Conservation (phyloP, 2,113 vertebrate genomes). For the Struthio camelus region DNA sequence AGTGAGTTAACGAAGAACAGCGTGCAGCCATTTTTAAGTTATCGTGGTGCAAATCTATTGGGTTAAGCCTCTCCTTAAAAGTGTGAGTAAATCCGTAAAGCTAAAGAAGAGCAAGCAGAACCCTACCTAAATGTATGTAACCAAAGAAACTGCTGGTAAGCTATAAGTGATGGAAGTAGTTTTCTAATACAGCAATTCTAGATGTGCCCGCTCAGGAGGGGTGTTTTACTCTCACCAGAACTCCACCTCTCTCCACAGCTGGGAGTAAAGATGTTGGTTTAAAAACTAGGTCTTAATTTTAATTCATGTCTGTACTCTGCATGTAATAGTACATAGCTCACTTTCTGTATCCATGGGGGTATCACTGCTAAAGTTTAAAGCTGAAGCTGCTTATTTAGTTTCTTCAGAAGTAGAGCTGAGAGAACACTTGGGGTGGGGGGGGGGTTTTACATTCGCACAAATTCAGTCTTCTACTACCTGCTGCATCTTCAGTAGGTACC, state of each 20-base stretch:
- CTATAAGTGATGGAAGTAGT: background rate
- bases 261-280: background rate
- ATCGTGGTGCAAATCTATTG: background rate
- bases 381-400: background rate
- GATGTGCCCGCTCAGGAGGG: background rate
- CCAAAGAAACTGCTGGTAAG: background rate
- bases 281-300: background rate
- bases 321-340: background rate
- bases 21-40: rapidly evolving
- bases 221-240: background rate
- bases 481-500: background rate
- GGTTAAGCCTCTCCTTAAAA: background rate
- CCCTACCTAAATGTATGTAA: background rate
- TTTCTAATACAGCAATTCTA: background rate
- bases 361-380: background rate
- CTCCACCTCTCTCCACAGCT: rapidly evolving
- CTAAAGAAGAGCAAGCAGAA: background rate
- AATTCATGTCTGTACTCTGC: background rate
- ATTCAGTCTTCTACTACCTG: background rate
- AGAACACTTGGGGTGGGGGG: background rate
- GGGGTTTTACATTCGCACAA: background rate
- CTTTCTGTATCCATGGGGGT: background rate
- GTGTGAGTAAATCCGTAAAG: background rate
- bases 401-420: background rate
- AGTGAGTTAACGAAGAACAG: background rate